phyloP scores from a whole-genome alignment of 2,113 vertebrate species.

The Alaudala cheleensis region DNA sequence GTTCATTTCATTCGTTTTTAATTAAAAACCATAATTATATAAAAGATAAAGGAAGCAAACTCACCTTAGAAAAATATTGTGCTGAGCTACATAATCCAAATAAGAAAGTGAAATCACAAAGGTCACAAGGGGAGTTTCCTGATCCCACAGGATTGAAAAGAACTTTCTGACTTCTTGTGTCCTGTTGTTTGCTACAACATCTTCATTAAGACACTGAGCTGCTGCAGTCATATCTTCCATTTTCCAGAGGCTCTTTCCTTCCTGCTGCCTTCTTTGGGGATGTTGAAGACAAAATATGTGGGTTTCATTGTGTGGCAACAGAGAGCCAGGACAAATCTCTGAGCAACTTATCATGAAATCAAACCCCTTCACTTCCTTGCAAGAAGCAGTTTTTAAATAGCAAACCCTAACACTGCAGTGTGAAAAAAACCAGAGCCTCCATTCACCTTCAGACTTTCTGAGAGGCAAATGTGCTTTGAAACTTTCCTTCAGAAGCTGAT shows the following conservation, averaged over 20 bases:
- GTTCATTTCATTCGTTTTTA: not conserved
- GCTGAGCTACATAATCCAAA: not conserved
- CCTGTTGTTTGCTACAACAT: not conserved
- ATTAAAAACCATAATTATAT: not conserved
- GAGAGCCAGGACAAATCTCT: not conserved
- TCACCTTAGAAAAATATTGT: not conserved
- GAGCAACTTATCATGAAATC: not conserved
- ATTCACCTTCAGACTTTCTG: not conserved
- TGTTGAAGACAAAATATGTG: not conserved
- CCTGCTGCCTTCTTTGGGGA: not conserved
- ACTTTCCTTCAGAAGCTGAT: not conserved
- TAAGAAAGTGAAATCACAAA: not conserved
- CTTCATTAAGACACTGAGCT: not conserved
- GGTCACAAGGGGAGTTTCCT: not conserved
- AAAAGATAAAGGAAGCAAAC: not conserved
- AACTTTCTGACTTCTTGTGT: not conserved
- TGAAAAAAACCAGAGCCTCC: not conserved
- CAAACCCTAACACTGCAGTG: not conserved
- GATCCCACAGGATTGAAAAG: not conserved
- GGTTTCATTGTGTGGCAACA: not conserved
- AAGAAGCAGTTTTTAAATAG: not conserved
- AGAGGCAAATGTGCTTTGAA: not conserved
- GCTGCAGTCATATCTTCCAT: not conserved
- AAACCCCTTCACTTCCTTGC: not conserved
- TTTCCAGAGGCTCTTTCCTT: not conserved